Base-by-base conservation (phyloP, 2,797 vertebrate genomes). In the Myotis myotis region DNA sequence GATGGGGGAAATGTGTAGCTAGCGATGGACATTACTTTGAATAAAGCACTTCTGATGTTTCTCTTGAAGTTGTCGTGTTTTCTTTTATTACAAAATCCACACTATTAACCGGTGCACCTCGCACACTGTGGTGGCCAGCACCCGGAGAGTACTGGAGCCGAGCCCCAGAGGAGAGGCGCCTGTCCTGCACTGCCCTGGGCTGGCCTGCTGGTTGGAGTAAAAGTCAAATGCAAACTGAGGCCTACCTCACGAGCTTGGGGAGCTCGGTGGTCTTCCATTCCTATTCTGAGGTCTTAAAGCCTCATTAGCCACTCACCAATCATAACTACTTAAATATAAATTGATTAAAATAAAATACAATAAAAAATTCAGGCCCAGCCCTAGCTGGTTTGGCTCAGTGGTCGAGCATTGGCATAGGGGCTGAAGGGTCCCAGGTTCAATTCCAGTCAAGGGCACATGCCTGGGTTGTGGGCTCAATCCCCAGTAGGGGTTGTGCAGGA, bases 261-360 rank as follows among this genome's bases (percentile, higher is more conserved):
- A 68, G n/a, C 62, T 83, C 79, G 66, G 80, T 82, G 51, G n/a
- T 51, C 49, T 87, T 91, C 47, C 51, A 8, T 83, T 93, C 30
- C 60, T 85, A 5, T 49, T 55, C 66, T 51, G 44, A 88, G 70
- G 36, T 81, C 85, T 49, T 83, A 79, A 80, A 79, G 75, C 17
- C 87, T 60, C 41, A 71, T 44, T 88, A 79, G 47, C 72, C 53
- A 57, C 53, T 83, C 33, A 62, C 60, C 78, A 49, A 10, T 79
- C 2, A 6, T 41, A 86, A 64, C 57, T 75, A 57, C 83, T 95
- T 71, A 57, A 28, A 44, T 80, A 64, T 72, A 83, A 87, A 51
- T 36, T 87, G 75, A 80, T 92, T 89, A 76, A 86, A 88, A 70
- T 89, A 5, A 96, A 90, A 57, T 47, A 20, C 68, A 76, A 76